These are phyloP conservation scores for Lophotriccus pileatus DNA, from an alignment of 2,797 vertebrate genomes.

Conservation along the genomic window DNA sequence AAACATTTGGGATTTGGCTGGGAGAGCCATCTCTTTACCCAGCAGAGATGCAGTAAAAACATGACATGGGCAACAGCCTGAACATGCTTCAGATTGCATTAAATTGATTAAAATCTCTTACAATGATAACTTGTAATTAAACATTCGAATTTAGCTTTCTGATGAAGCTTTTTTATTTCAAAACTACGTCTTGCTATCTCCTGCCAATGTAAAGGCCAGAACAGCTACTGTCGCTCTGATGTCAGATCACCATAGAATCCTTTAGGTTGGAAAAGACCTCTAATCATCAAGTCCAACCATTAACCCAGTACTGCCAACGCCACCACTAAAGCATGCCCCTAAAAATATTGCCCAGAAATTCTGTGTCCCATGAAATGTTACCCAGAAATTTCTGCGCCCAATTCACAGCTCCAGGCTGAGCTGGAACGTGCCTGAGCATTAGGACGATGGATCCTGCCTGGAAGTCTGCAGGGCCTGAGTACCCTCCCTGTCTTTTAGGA, in stretches of 20 bases:
- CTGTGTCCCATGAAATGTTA: neutral
- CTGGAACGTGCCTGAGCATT: fast-evolving
- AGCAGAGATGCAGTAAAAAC: neutral
- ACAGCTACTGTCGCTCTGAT: neutral
- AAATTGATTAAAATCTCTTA: neutral
- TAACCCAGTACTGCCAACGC: neutral
- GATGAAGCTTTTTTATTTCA: neutral
- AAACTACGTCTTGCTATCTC: neutral
- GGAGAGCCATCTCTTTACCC: neutral
- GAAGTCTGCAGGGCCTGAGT: neutral
- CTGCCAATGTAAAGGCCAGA: neutral
- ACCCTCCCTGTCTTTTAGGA: neutral
- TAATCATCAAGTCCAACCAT: neutral
- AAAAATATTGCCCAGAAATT: neutral
- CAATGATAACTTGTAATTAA: neutral
- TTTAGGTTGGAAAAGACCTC: neutral
- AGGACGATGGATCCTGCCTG: neutral
- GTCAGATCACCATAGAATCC: neutral
- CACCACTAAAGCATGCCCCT: neutral
- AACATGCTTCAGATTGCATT: neutral
- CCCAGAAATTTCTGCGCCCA: neutral
- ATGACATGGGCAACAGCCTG: fast-evolving
- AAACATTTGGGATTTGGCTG: neutral
- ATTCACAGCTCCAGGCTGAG: neutral
- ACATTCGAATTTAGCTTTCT: neutral